These are phyloP conservation scores for Paradisaea rubra DNA, from an alignment of 2,113 vertebrate genomes.

Conservation along the genomic window DNA sequence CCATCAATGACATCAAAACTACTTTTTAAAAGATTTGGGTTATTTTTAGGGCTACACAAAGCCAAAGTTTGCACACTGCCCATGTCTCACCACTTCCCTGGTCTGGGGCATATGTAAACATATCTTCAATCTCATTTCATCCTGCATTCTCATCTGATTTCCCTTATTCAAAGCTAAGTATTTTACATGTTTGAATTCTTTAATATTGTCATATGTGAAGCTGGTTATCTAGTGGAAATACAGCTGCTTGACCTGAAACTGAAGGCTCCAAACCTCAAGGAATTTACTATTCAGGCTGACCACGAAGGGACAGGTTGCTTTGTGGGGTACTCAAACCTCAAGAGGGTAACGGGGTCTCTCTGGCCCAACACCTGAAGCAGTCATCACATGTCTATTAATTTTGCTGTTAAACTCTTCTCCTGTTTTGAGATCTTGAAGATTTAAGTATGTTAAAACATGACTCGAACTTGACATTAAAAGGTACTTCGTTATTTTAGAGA, in stretches of 20 bases:
- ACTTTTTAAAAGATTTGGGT: not conserved
- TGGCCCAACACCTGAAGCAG: not conserved
- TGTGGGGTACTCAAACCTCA: not conserved
- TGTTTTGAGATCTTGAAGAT: not conserved
- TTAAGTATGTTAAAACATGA: not conserved
- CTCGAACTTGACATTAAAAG: not conserved
- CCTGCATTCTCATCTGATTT: not conserved
- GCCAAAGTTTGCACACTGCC: not conserved
- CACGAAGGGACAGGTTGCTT: not conserved
- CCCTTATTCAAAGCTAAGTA: not conserved
- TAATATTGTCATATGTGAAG: not conserved
- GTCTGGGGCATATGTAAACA: not conserved
- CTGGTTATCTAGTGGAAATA: not conserved
- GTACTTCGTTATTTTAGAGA: not conserved
- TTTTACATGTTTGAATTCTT: not conserved
- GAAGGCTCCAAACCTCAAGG: not conserved
- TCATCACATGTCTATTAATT: too few relatives aligned
- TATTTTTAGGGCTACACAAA: not conserved
- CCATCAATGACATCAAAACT: not conserved
- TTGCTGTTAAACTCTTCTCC: not conserved
- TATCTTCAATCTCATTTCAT: not conserved
- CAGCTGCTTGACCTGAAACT: not conserved
- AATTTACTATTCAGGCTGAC: not conserved
- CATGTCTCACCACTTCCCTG: not conserved
- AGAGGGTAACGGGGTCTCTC: accelerated